A percentile compares a stretch with the other conserved stretches of the same genome.
phyloP scores from a whole-genome alignment of 2,113 vertebrate genomes.

The chimpanzee (Pan troglodytes) region NHGRI_mPanTro3-v2.1_pri NC_072409.2:111247001-111247500 shows the following conservation, averaged over 20 bases:
- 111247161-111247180: conserved; percentile 75
- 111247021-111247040: conserved; percentile 83
- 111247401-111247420: neutral
- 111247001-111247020: conserved; percentile 86
- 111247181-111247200: conserved; percentile 83
- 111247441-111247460: neutral
- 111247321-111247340: conserved; percentile 74
- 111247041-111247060: conserved; percentile 85
- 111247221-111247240: neutral
- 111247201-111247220: neutral
- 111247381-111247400: neutral
- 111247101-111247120: conserved; percentile 75
- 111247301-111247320: neutral
- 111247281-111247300: conserved; percentile 57
- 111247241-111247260: neutral
- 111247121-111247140: conserved; percentile 60
- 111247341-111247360: neutral
- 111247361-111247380: neutral
- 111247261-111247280: conserved; percentile 77
- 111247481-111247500: neutral
- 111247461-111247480: neutral
- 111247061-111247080: conserved; percentile 90
- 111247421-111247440: accelerated
- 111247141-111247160: neutral
- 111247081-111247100: conserved; percentile 75